Base-by-base conservation (phyloP, 2,113 vertebrate genomes). In the Istiophorus platypterus region DNA sequence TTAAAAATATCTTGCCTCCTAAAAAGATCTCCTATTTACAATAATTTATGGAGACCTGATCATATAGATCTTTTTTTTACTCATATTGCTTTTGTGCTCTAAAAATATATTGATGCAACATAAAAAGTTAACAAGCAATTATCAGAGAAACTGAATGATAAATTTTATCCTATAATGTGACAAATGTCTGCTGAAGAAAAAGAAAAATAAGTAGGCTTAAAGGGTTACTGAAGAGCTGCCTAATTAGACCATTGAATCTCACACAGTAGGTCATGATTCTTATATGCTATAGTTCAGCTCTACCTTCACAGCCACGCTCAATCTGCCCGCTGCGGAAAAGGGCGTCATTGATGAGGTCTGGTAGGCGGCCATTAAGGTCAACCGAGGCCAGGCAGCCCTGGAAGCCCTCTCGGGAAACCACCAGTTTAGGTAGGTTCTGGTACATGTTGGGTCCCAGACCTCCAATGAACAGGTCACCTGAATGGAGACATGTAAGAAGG, bases 301-400 rank as follows among this genome's bases (percentile, higher is more conserved):
- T 97, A 99, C 98, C 98, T 97, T 99, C 98, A 3, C 98, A 99
- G 90, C 98, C 97, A 1, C 97, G 97, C 54, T 99, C 98, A 0
- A 99, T 97, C 95, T 99, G 97, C 45, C 98, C 98, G 0, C 97
- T 99, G 89, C 96, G 96, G 87, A 99, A 98, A 67, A 99, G 91
- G 5, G 98, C 97, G 0, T 99, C 97, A 0, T 95, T 97, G 93
- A 99, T 99, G 68, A 99, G 96, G 92, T 99, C 98, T 20, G 98
- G 98, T 86, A 99, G 95, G 14, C 97, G 97, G 2, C 98, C 97
- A 1, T 99, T 99, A 72, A 99, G 95, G 89, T 99, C 98, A 51
- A 99, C 97, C 0, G 98, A 99, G 0, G 98, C 98, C 89, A 99
- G 88, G 59, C 98, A 99, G 62, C 98, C 98, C 89, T 99, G 98